phyloP scores from a whole-genome alignment of 1,140 invertebrate genomes.

The Adoxophyes honmai region DNA sequence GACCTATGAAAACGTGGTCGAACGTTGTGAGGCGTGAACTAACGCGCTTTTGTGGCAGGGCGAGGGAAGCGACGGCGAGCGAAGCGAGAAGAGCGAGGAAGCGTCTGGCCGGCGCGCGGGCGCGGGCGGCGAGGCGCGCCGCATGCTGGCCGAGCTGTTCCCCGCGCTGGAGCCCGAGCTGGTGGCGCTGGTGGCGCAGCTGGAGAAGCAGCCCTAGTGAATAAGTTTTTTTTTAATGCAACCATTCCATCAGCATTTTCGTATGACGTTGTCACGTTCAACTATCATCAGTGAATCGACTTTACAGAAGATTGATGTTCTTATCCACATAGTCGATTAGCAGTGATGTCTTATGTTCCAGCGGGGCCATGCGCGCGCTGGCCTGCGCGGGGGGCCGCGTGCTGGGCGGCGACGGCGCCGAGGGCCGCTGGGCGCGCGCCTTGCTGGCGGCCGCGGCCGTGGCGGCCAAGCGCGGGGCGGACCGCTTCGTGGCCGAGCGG shows the following conservation, averaged over 20 bases:
- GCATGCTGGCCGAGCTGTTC: slow-evolving; percentile 93
- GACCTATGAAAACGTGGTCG: no score
- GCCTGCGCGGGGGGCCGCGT: slow-evolving; percentile 72
- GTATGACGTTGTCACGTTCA: no score
- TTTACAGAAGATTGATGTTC: no score
- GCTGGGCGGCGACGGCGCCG: slow-evolving; percentile 90
- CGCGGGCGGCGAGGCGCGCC: slow-evolving; percentile 88
- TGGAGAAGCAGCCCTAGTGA: slow-evolving; percentile 92
- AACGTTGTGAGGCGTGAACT: no score
- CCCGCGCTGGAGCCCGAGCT: slow-evolving; percentile 91
- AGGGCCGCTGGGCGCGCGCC: slow-evolving; percentile 81
- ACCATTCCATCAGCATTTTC: no score
- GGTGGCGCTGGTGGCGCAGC: slow-evolving; percentile 88
- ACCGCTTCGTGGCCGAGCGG: slow-evolving; percentile 94
- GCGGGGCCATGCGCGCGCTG: slow-evolving; percentile 93
- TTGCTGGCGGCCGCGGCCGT: slow-evolving; percentile 76
- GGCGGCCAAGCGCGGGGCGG: slow-evolving; percentile 94
- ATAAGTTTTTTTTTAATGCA: no score
- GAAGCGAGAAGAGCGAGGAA: slow-evolving; percentile 37
- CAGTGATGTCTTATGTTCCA: slow-evolving; percentile 52
- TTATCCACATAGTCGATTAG: no score
- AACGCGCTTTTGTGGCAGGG: slow-evolving; percentile 16
- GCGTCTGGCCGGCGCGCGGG: slow-evolving; percentile 67
- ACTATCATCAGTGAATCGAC: no score
- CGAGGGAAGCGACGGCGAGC: slow-evolving; percentile 47